Conservation (phyloP, 2,113 vertebrate genomes). For the Mormyrus lacerda region DNA sequence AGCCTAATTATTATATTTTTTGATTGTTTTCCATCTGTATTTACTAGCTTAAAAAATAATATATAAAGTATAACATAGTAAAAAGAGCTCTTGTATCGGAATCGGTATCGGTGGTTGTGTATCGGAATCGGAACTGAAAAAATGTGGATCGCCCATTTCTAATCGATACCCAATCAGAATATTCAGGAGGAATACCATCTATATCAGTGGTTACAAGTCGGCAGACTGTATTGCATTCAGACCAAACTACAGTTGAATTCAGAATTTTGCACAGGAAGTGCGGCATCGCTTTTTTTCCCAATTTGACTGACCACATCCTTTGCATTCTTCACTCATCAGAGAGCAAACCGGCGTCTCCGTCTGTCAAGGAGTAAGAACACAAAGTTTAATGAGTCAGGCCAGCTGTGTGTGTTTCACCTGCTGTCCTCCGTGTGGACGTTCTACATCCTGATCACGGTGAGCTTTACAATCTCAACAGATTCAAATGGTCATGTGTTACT, state of each 20-base stretch:
- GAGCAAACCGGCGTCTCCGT: constrained; percentile 92
- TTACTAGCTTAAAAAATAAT: no score
- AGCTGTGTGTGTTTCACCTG: constrained; percentile 88
- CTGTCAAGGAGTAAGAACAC: constrained; percentile 96
- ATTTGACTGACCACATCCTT: neutral
- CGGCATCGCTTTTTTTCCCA: neutral
- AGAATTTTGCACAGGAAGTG: neutral
- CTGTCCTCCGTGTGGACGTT: constrained; percentile 84
- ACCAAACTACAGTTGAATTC: neutral
- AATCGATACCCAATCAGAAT: neutral
- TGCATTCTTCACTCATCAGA: constrained; percentile 55
- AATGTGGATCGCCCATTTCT: no score
- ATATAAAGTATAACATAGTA: no score
- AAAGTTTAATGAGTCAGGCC: constrained; percentile 95
- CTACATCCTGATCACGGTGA: constrained; percentile 81
- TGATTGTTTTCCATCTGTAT: no score
- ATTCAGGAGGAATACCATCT: neutral
- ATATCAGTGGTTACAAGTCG: neutral
- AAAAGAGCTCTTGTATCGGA: no score
- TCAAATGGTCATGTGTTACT: neutral
- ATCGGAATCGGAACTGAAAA: no score
- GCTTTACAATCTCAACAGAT: constrained; percentile 25
- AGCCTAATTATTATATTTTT: no score
- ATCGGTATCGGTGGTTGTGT: no score
- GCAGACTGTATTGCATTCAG: neutral